Evolutionary conservation across 2,888 invertebrate species (phyloP), one percentile per base, ranked within the genome.

Genomic region (Zaprionus lineosus): DNA sequence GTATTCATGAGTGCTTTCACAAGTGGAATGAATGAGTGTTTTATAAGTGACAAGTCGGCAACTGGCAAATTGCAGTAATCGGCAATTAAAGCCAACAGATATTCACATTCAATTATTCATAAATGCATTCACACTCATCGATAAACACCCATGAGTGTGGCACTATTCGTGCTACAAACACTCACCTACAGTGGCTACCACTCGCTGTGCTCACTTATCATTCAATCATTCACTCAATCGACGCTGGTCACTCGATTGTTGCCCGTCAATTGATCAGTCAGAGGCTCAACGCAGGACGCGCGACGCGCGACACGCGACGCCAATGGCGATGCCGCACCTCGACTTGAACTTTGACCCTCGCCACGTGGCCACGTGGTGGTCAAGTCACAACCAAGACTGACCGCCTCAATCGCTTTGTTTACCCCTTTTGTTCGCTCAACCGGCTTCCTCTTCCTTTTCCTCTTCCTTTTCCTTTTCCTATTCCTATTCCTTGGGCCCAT

Each of bases 281-380:
- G 59, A 29, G 1, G 62, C 9, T 28, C n/a, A n/a, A n/a, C n/a
- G n/a, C n/a, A n/a, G n/a, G n/a, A n/a, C n/a, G n/a, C n/a, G n/a
- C n/a, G n/a, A n/a, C n/a, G n/a, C n/a, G n/a, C n/a, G 63, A 1
- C 67, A 69, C 70, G 48, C 48, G 56, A 16, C 51, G 16, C 1
- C n/a, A 16, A 24, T 2, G 44, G 6, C 47, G 11, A 24, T 2
- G 44, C 8, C 47, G 11, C 21, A 24, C 14, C 34, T 31, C 31
- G n/a, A 4, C 21, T 2, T 39, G 37, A 67, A 48, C 68, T 59
- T 67, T 73, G 69, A 67, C 67, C 68, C 44, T 31, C 11, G 63
- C 12, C 59, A 63, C 59, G 59, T 59, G 59, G 3, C 51, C 19
- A 12, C n/a, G 18, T 11, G 28, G 1, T 62, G 67, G 67, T 67